Evolutionary conservation across 2,113 vertebrate genomes (phyloP), one percentile per base, ranked within the genome.

Genomic region (Elephas maximus): DNA sequence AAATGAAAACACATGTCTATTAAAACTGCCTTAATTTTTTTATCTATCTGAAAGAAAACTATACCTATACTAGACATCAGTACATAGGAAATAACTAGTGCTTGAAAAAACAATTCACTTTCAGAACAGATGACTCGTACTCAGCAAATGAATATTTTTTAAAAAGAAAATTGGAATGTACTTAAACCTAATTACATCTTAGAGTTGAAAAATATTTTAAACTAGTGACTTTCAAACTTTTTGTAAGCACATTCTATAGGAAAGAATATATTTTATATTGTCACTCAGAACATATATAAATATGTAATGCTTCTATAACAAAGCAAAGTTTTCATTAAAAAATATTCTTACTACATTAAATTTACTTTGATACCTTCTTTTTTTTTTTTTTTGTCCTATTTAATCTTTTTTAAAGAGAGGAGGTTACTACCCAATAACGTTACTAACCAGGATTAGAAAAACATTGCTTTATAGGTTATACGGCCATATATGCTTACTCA

Each of bases 21-120:
- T 91, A 71, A 83, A 82, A 86, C 57, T 24, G 41, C 26, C 57
- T 82, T 78, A 85, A 83, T 45, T 65, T 74, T 53, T 79, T 90
- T n/a, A 92, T 28, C 88, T 88, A 83, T 88, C 77, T 86, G 74
- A 94, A 95, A 96, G 77, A 53, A 95, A 94, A 96, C 20, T 51
- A 41, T 6, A 85, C 53, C 28, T 44, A 6, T 86, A 30, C 78
- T 62, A 79, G n/a, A 93, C 28, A 88, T 67, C 6, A 21, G 2
- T 60, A 65, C 71, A 81, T 84, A 95, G 92, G 71, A 95, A 92
- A 89, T 41, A 84, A n/a, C 1, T 10, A 57, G n/a, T 28, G 51
- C 9, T 89, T 73, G 8, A 65, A 82, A 93, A 83, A 80, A n/a
- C 0, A 41, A 24, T 41, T 97, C 51, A 87, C 1, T 93, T 92